Conservation (phyloP, 1,140 invertebrate genomes). For the Cotesia chilonis region DNA sequence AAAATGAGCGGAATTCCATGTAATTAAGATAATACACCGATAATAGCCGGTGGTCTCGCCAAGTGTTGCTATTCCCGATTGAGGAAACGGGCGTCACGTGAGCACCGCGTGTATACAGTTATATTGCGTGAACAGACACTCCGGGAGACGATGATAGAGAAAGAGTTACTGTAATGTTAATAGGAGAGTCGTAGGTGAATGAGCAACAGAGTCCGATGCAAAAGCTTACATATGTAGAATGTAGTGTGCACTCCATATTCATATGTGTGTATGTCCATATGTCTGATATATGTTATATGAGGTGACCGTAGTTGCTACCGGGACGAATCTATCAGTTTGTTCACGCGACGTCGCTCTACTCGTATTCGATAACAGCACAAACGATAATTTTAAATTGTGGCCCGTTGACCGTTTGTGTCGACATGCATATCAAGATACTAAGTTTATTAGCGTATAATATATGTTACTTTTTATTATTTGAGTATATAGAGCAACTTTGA, state of each 20-base stretch:
- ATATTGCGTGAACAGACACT: constrained; percentile 9
- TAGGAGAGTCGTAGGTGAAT: not conserved
- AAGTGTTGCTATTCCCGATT: constrained; percentile 33
- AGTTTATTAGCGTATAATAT: constrained; percentile 13
- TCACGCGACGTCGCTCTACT: constrained; percentile 54
- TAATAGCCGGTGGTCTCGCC: constrained; percentile 31
- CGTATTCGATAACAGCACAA: constrained; percentile 52
- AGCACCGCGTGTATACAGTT: constrained; percentile 12
- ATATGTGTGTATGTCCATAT: not conserved
- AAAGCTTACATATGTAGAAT: not conserved
- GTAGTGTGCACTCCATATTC: not conserved
- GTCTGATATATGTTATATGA: constrained; percentile 13
- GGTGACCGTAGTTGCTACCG: constrained; percentile 24
- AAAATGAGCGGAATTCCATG: constrained; percentile 29
- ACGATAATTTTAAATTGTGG: constrained; percentile 61
- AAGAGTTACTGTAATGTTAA: not conserved
- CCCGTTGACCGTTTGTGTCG: constrained; percentile 47
- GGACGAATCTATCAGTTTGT: constrained; percentile 53
- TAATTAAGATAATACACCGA: constrained; percentile 34
- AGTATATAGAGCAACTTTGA: too few relatives aligned
- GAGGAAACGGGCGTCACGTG: constrained; percentile 32
- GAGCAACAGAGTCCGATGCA: not conserved
- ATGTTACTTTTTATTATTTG: too few relatives aligned
- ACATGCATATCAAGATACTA: constrained; percentile 50
- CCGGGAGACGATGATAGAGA: not conserved